phyloP scores from a whole-genome alignment of 2,113 vertebrate species.

The Glaucomys volans region DNA sequence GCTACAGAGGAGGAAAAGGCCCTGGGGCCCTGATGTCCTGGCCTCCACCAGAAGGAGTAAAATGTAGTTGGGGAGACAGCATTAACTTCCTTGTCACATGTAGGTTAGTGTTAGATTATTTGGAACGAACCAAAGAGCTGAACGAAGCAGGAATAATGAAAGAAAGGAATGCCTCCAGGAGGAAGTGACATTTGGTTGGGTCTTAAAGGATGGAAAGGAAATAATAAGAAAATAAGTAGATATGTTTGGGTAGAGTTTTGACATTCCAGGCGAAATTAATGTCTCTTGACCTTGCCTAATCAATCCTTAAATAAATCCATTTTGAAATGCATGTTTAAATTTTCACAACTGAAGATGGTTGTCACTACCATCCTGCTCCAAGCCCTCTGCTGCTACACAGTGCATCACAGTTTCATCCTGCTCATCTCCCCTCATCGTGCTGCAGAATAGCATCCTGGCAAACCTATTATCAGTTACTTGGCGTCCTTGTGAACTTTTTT shows the following conservation, averaged over 20 bases:
- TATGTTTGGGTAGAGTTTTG: neutral
- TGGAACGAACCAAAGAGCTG: neutral
- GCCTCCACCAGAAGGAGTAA: neutral
- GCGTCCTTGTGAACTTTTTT: neutral
- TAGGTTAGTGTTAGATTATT: neutral
- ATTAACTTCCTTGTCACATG: neutral
- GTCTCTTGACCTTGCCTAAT: neutral
- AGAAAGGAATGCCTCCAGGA: neutral
- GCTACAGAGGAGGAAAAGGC: neutral
- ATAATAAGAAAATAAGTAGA: neutral
- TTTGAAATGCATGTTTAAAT: neutral
- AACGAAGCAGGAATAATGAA: neutral
- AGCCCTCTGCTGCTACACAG: neutral
- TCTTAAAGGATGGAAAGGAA: neutral
- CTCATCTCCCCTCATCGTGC: neutral
- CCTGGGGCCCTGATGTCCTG: neutral
- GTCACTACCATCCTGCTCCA: neutral
- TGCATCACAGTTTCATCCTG: neutral
- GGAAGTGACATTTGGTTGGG: neutral
- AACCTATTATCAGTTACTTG: neutral
- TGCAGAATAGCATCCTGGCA: neutral
- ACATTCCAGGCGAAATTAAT: conserved; percentile 37
- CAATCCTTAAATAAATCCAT: conserved; percentile 31
- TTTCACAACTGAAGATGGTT: neutral
- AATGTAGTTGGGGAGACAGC: neutral